Conservation (phyloP, 2,888 invertebrate species). For the Unio delphinus region DNA sequence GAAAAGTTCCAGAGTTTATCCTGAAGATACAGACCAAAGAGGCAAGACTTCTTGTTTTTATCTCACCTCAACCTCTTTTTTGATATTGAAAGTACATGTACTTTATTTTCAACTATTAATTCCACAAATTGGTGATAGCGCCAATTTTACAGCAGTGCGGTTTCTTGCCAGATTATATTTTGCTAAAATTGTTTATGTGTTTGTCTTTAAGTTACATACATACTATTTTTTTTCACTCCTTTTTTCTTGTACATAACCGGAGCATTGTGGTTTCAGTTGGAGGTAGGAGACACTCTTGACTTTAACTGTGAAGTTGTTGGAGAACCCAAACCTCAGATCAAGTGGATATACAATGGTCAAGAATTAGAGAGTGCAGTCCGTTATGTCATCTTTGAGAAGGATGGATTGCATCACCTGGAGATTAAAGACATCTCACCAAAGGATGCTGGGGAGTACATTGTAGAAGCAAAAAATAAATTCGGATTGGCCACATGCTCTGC, state of each 20-base stretch:
- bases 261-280: conserved; percentile 35
- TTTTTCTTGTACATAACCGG: no score
- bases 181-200: no score
- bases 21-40: conserved; percentile 58
- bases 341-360: conserved; percentile 58
- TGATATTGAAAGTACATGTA: no score
- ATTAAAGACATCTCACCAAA: conserved; percentile 72
- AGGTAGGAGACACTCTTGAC: conserved; percentile 58
- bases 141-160: no score
- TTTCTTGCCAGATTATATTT: no score
- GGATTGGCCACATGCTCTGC: conserved; percentile 78
- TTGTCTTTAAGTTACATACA: no score
- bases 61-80: no score
- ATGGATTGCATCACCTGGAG: conserved; percentile 56
- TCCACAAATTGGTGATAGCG: no score
- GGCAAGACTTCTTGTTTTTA: conserved; percentile 29
- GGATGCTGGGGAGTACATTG: conserved; percentile 85
- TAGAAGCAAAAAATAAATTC: conserved; percentile 80
- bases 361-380: conserved; percentile 80
- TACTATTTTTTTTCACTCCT: no score
- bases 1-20: conserved; percentile 62
- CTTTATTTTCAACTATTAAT: no score
- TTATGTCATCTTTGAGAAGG: conserved; percentile 55
- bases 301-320: conserved; percentile 62
- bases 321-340: conserved; percentile 57